phyloP scores from a whole-genome alignment of 2,797 vertebrate species.

The Tenualosa ilisha region DNA sequence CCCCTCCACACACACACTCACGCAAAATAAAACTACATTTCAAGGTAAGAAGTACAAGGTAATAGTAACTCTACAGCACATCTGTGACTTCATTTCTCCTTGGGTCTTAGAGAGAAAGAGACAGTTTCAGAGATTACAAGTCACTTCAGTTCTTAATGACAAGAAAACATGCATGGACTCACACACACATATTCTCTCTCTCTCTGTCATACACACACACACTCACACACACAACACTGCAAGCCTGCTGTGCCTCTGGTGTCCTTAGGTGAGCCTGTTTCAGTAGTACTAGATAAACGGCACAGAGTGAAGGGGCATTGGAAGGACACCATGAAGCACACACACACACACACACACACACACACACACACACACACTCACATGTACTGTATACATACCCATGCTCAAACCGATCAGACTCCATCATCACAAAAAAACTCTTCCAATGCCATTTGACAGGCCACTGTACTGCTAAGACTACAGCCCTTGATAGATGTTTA shows the following conservation, averaged over 20 bases:
- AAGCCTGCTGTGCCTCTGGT: constrained; percentile 66
- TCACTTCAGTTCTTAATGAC: constrained; percentile 55
- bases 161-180: constrained; percentile 34
- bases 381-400: no score
- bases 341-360: not conserved
- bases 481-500: no score
- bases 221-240: constrained; percentile 61
- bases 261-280: constrained; percentile 73
- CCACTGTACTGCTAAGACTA: no score
- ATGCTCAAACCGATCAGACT: no score
- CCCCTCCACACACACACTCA: constrained; percentile 50
- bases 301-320: not conserved
- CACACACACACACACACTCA: no score
- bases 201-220: constrained; percentile 60
- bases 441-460: no score
- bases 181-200: not conserved
- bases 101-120: constrained; percentile 35
- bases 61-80: constrained; percentile 61
- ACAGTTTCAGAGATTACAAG: constrained; percentile 49
- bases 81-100: constrained; percentile 57
- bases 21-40: constrained; percentile 60
- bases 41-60: constrained; percentile 50
- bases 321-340: not conserved
- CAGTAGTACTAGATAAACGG: constrained; percentile 78
- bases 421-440: no score